Base-by-base conservation (phyloP, 2,113 vertebrate species). In the Datnioides undecimradiatus region DNA sequence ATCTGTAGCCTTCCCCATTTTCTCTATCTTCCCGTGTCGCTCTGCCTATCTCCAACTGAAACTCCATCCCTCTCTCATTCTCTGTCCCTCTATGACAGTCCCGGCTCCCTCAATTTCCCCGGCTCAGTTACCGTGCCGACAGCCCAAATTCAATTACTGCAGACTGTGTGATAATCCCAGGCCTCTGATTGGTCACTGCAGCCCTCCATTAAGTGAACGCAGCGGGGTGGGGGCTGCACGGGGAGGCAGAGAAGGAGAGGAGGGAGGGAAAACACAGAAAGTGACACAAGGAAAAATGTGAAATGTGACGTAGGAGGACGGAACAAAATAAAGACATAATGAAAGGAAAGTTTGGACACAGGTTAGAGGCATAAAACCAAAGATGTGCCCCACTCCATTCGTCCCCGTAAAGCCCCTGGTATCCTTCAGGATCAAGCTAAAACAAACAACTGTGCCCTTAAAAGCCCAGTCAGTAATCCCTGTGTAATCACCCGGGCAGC, bases 91-190 rank as follows among this genome's bases (percentile, higher is more conserved):
- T 67, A 41, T 70, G 57, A 68, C 23, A n/a, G 23, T 27, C 72
- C 59, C 52, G 33, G 21, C 77, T 69, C 58, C 36, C 69, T 65
- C 45, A 19, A 67, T 52, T 69, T 71, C 52, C 64, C 59, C 67
- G 29, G 70, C 83, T 79, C 79, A 63, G 87, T 83, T 90, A 90
- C 91, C 78, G 33, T 67, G 70, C 90, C 69, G 73, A 91, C 89
- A 89, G 92, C 84, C 83, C 64, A 80, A 79, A 94, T 93, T 94
- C 91, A 91, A 93, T 94, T 94, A 94, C 72, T 65, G 73, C 73
- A 89, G 80, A 85, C 70, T 71, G 83, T 80, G 85, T 86, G 90
- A 94, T 94, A 93, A 93, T 94, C 90, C 87, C 41, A 66, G 84
- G 60, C 80, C 83, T 79, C 86, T 85, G 90, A 95, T 93, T 93